Evolutionary conservation across 2,888 invertebrate genomes (phyloP).

Genomic region (Nomada flava): DNA sequence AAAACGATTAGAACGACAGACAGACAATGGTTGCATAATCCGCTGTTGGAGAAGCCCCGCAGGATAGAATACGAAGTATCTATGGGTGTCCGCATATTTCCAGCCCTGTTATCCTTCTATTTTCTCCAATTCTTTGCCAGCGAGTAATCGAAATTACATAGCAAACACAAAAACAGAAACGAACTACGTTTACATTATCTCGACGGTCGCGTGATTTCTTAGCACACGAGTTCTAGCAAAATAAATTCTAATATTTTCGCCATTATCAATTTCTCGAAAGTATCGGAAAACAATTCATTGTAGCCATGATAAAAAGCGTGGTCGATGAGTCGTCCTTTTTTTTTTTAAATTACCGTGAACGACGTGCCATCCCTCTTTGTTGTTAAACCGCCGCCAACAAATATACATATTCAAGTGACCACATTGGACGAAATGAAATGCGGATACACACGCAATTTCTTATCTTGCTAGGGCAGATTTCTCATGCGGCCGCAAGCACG

Average conservation of each 20-base stretch:
- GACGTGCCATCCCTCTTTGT: slow-evolving; percentile 7
- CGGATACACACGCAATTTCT: slow-evolving; percentile 21
- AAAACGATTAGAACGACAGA: slow-evolving; percentile 70
- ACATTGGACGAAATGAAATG: slow-evolving; percentile 26
- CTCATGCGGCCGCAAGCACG: slow-evolving; percentile 1
- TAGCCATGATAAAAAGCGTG: slow-evolving; percentile 6
- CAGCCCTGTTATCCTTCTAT: slow-evolving; percentile 11
- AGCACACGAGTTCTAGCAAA: too few relatives aligned
- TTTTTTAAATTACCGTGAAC: slow-evolving; percentile 17
- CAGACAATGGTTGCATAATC: slow-evolving; percentile 62
- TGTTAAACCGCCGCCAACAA: neutral
- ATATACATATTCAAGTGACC: slow-evolving; percentile 9
- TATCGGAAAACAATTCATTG: slow-evolving; percentile 22
- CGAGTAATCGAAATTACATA: too few relatives aligned
- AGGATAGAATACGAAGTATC: slow-evolving; percentile 51
- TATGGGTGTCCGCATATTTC: slow-evolving; percentile 13
- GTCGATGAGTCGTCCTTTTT: slow-evolving; percentile 30
- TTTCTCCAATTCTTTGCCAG: neutral
- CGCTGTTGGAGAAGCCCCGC: slow-evolving; percentile 68
- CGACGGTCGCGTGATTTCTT: too few relatives aligned
- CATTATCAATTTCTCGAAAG: slow-evolving; percentile 57
- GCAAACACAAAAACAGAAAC: too few relatives aligned
- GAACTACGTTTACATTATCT: too few relatives aligned
- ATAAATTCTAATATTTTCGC: slow-evolving; percentile 49
- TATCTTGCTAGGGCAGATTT: slow-evolving; percentile 25